These are phyloP conservation scores for Montipora foliosa DNA, from an alignment of 64 coral and sea anemone genomes.

Conservation along the genomic window DNA sequence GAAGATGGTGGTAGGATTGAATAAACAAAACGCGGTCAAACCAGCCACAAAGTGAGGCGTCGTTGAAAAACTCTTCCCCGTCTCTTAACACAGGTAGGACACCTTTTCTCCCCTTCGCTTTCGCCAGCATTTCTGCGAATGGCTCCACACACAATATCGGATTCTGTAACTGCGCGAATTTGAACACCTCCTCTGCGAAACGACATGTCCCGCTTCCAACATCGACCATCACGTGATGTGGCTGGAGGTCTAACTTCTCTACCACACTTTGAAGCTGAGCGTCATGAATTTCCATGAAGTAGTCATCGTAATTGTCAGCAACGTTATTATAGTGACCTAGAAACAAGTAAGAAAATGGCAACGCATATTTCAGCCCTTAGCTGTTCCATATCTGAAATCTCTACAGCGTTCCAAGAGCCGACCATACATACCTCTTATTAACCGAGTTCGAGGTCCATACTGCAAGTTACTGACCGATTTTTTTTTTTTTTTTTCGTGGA, in stretches of 20 bases:
- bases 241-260: not conserved
- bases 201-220: not conserved
- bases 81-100: not conserved
- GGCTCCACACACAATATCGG: not conserved
- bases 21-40: not conserved
- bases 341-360: not conserved
- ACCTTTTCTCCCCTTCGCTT: not conserved
- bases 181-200: not conserved
- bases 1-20: not conserved
- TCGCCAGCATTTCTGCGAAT: not conserved
- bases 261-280: not conserved
- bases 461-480: too few relatives aligned
- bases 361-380: too few relatives aligned
- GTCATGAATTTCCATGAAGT: not conserved
- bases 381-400: too few relatives aligned
- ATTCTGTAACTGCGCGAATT: not conserved
- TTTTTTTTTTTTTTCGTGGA: too few relatives aligned
- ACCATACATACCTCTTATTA: too few relatives aligned
- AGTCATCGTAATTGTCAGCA: not conserved
- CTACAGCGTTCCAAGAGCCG: too few relatives aligned
- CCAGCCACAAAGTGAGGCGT: not conserved
- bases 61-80: not conserved
- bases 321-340: not conserved
- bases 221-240: not conserved
- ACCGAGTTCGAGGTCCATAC: too few relatives aligned